A percentile compares a stretch with the other conserved stretches of the same genome.
These are phyloP conservation scores for Microplitis manilae DNA, from an alignment of 2,888 invertebrate genomes.

Conservation along the genomic window DNA sequence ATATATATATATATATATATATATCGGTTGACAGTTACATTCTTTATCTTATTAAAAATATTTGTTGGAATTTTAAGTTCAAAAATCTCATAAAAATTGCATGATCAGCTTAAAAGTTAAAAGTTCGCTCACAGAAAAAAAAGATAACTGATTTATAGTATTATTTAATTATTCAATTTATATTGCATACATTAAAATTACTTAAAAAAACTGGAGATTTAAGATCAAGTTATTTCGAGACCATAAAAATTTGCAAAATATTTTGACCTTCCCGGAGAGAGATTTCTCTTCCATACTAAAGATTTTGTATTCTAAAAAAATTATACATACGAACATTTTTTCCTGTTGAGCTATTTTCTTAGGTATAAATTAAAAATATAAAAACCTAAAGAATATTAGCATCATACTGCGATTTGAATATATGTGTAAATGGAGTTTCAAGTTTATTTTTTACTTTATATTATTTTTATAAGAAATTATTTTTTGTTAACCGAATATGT, in stretches of 20 bases:
- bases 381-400: not conserved
- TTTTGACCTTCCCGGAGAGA: constrained; percentile 19
- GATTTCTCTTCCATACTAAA: constrained; percentile 21
- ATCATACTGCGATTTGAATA: not conserved
- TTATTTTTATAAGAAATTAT: too few relatives aligned
- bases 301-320: constrained; percentile 7
- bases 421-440: not conserved
- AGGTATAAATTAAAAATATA: not conserved
- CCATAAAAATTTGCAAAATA: constrained; percentile 12
- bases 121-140: not conserved
- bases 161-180: not conserved
- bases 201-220: not conserved
- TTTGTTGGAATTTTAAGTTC: not conserved
- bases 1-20: not conserved
- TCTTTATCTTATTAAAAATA: not conserved
- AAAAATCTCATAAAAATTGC: not conserved
- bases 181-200: not conserved
- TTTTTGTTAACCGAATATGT: too few relatives aligned
- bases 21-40: not conserved
- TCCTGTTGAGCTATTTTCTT: not conserved
- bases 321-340: not conserved
- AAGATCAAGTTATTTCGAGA: constrained; percentile 5
- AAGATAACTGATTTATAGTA: not conserved
- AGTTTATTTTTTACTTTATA: not conserved
- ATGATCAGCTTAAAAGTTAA: not conserved